phyloP scores from a whole-genome alignment of 2,888 invertebrate species.

The Aphidoletes aphidimyza region DNA sequence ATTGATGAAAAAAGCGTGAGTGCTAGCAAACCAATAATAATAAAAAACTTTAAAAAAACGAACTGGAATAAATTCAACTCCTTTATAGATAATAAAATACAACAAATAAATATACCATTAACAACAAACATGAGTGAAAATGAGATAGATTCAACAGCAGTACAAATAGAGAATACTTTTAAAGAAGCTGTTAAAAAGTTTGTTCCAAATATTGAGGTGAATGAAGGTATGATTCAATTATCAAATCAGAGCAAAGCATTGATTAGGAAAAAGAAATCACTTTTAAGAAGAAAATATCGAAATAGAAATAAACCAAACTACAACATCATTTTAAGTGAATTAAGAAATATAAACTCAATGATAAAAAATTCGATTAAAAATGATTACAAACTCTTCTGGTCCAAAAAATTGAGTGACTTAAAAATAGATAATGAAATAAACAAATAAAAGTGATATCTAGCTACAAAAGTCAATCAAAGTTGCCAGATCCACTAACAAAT shows the following conservation, averaged over 20 bases:
- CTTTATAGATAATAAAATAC: not conserved
- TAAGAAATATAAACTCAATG: not conserved
- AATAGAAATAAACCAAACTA: not conserved
- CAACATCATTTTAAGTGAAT: not conserved
- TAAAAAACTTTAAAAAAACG: not conserved
- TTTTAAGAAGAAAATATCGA: not conserved
- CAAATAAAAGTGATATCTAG: not conserved
- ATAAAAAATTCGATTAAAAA: not conserved
- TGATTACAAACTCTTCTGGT: not conserved
- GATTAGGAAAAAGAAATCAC: not conserved
- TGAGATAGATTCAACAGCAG: not conserved
- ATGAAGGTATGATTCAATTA: not conserved
- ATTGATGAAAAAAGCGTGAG: no score
- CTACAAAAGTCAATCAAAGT: not conserved
- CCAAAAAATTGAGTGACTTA: not conserved
- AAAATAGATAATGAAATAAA: conserved; percentile 14
- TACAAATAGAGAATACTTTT: not conserved
- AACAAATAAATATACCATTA: not conserved
- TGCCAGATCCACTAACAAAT: not conserved
- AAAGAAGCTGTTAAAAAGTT: not conserved
- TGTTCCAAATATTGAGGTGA: not conserved
- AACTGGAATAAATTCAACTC: not conserved
- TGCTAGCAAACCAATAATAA: not conserved
- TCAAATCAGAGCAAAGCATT: not conserved
- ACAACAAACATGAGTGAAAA: not conserved